Evolutionary conservation across 2,797 vertebrate species (phyloP).

Genomic region (Microctenopoma stevenorrisi): DNA sequence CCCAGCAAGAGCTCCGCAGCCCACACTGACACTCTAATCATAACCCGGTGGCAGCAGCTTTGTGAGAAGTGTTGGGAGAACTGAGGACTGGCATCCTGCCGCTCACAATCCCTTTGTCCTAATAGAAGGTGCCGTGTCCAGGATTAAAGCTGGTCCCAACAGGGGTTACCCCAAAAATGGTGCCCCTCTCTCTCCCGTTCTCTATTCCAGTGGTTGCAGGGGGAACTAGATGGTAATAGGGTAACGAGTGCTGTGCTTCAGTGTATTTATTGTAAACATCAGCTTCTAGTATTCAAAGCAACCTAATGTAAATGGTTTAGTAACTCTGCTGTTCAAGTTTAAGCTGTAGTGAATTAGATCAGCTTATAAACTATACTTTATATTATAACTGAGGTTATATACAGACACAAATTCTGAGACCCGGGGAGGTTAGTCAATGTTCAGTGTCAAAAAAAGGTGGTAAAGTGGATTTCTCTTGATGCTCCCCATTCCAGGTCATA

Average conservation of each 20-base stretch:
- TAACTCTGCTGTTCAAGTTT: neutral
- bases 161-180: conserved; percentile 64
- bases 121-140: conserved; percentile 66
- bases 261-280: conserved; percentile 11
- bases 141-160: conserved; percentile 77
- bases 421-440: neutral
- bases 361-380: neutral
- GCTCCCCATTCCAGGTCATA: too few species aligned
- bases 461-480: too few species aligned
- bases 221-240: conserved; percentile 22
- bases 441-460: neutral
- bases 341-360: neutral
- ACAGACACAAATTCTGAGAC: neutral
- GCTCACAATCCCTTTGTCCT: conserved; percentile 74
- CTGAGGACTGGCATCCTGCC: conserved; percentile 76
- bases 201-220: conserved; percentile 23
- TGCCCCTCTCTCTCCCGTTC: conserved; percentile 14
- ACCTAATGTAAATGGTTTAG: neutral
- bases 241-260: conserved; percentile 4
- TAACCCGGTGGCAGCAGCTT: conserved; percentile 75
- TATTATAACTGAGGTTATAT: neutral
- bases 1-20: conserved; percentile 63
- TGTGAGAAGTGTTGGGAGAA: conserved; percentile 67
- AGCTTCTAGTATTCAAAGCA: conserved; percentile 4
- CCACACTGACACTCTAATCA: conserved; percentile 80